These are phyloP conservation scores for Stigmatopora nigra DNA, from an alignment of 2,113 vertebrate species.

Conservation along the genomic window DNA sequence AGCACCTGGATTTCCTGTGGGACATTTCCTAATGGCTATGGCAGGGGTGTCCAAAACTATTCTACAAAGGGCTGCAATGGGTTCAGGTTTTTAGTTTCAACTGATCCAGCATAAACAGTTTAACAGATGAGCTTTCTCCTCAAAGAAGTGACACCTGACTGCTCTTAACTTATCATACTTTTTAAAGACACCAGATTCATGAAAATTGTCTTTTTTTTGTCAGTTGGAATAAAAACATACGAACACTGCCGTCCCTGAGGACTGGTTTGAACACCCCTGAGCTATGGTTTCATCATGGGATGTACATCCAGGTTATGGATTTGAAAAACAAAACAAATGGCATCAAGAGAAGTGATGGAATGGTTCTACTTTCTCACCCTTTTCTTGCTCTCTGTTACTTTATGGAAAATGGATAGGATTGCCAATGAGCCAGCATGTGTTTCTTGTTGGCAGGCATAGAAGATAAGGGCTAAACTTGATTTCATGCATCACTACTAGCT, in stretches of 20 bases:
- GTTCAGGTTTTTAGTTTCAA: no score
- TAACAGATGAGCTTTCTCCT: no score
- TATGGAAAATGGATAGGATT: slow-evolving; percentile 54
- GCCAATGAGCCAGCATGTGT: slow-evolving; percentile 54
- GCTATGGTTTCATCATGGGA: slow-evolving; percentile 39
- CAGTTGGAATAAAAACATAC: no score
- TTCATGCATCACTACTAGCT: slow-evolving; percentile 19
- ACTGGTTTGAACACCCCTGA: no score
- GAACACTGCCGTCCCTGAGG: no score
- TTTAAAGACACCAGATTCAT: no score
- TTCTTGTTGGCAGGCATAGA: slow-evolving; percentile 36
- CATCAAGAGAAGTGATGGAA: slow-evolving; percentile 48
- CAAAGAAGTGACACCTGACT: no score
- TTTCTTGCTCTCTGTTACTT: slow-evolving; percentile 35
- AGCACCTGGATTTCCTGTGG: slow-evolving; percentile 12
- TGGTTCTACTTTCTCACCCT: slow-evolving; percentile 57
- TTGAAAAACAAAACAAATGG: slow-evolving; percentile 48
- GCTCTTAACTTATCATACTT: no score
- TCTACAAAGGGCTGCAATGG: no score
- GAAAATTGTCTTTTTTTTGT: no score
- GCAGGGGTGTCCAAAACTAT: no score
- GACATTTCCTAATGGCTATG: slow-evolving; percentile 31
- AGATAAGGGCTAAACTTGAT: slow-evolving; percentile 16
- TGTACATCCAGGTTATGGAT: slow-evolving; percentile 42
- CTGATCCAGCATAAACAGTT: no score